A percentile compares a stretch with the other conserved stretches of the same genome.
phyloP scores from a whole-genome alignment of 2,888 invertebrate species.

The Malthinus flaveolus region DNA sequence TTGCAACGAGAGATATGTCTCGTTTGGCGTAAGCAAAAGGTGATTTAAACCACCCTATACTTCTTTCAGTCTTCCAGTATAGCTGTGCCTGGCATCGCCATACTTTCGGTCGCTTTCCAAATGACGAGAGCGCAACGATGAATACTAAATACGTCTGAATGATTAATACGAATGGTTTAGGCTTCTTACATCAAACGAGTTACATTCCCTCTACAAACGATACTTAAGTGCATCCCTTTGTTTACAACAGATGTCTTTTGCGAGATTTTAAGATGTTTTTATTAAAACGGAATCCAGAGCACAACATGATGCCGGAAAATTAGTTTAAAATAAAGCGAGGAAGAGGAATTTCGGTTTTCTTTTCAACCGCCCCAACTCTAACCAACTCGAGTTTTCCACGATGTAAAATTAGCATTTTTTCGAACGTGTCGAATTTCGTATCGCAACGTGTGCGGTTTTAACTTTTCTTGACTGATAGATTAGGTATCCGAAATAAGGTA shows the following conservation, averaged over 20 bases:
- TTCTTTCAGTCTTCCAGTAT: background rate
- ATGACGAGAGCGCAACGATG: slow-evolving; percentile 46
- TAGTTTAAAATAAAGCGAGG: too few species aligned
- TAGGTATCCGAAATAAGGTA: too few species aligned
- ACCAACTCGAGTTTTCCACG: too few species aligned
- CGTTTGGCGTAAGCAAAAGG: slow-evolving; percentile 38
- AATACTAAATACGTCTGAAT: slow-evolving; percentile 48
- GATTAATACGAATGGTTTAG: slow-evolving; percentile 48
- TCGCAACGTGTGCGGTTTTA: too few species aligned
- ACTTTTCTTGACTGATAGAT: too few species aligned
- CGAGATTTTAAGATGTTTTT: too few species aligned
- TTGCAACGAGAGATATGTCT: slow-evolving; percentile 40
- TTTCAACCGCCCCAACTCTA: too few species aligned
- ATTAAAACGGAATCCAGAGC: too few species aligned
- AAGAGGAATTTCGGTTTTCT: too few species aligned
- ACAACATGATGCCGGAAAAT: too few species aligned
- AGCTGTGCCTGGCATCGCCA: background rate
- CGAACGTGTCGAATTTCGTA: too few species aligned
- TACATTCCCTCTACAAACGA: background rate
- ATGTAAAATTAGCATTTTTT: too few species aligned
- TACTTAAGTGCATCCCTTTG: slow-evolving; percentile 5
- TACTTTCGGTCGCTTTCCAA: slow-evolving; percentile 24
- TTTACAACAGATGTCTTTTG: background rate
- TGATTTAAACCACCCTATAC: slow-evolving; percentile 27
- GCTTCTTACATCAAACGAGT: slow-evolving; percentile 27